Base-by-base conservation (phyloP, 2,888 invertebrate genomes). In the Stenurella melanura region DNA sequence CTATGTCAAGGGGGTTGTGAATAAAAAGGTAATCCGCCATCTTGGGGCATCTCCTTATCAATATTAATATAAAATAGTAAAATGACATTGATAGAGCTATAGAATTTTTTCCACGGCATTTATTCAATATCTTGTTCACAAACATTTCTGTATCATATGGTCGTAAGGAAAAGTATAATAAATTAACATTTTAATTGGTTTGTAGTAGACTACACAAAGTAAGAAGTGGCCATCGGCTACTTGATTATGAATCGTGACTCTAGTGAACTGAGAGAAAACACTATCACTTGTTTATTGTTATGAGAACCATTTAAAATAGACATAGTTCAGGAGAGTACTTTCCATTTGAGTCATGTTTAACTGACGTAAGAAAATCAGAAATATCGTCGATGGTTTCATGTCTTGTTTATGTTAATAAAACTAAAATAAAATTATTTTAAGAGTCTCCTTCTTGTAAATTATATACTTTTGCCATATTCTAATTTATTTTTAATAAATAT, bases 221-320 rank as follows among this genome's bases (percentile, higher is more conserved):
- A 58, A 19, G n/a, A 64, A 58, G 38, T 64, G 56, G 11, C 70
- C 75, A 73, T 50, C 38, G 77, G 77, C 79, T 77, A 74, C 74
- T 78, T 74, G 63, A 68, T 78, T 73, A 17, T 30, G 38, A 72
- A 63, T 80, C 80, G 80, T 80, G 80, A 78, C 80, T 74, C 21
- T 60, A 73, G 70, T 58, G 34, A 30, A 57, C 50, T 67, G 50
- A 77, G 63, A 74, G 74, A 79, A 73, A 79, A 73, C 77, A 75
- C 77, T 77, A 77, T 79, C 77, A 74, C 79, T 79, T 77, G 76
- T 77, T 77, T 76, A 74, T 71, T 76, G 56, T 73, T 58, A 38
- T 66, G 57, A 64, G 56, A 60, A 18, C 50, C 54, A 66, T 73
- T 72, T 66, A 38, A 71, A 71, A 71, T 19, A 56, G 60, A 71